Conservation (phyloP, 53 echinoderm and acorn worm species). For the Stichopus horrens region DNA sequence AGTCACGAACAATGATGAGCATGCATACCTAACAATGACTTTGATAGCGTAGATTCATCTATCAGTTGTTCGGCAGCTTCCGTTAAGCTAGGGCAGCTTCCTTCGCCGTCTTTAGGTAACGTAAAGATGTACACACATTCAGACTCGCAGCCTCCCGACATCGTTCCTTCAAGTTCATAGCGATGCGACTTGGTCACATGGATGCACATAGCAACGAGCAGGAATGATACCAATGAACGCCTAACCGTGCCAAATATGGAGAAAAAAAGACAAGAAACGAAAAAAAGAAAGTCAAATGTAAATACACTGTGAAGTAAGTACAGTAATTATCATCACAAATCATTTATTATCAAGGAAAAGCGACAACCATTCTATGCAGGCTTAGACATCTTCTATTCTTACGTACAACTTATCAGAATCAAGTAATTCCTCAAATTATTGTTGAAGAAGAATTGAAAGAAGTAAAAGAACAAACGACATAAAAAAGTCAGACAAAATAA, state of each 20-base stretch:
- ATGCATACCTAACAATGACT: not conserved
- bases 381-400: no score
- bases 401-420: no score
- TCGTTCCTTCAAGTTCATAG: not conserved
- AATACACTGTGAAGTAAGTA: not conserved
- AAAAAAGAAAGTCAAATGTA: not conserved
- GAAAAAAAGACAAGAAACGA: not conserved
- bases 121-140: conserved; percentile 57
- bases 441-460: no score
- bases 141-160: not conserved
- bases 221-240: not conserved
- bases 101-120: conserved; percentile 7
- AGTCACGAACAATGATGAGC: not conserved
- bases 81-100: conserved; percentile 34
- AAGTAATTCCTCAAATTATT: no score
- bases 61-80: conserved; percentile 25
- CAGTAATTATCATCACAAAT: no score
- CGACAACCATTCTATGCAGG: no score
- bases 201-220: not conserved
- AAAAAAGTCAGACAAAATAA: no score
- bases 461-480: no score
- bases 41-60: not conserved
- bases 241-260: not conserved
- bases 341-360: no score
- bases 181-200: not conserved